Base-by-base conservation (phyloP, 1,140 invertebrate species). In the Aethina tumida region DNA sequence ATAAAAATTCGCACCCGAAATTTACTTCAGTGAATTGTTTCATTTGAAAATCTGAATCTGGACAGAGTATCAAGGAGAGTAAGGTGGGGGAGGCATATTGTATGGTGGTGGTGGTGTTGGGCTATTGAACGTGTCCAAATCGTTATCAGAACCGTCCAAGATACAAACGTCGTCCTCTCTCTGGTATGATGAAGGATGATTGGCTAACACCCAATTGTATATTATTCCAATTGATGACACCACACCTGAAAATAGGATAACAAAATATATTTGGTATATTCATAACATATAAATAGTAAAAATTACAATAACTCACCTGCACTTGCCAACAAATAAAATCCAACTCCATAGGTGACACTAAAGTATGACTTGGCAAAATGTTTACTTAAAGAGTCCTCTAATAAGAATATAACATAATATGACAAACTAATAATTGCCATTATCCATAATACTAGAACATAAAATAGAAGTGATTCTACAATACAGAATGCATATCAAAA, bases 51-150 rank as follows among this genome's bases (percentile, higher is more conserved):
- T n/a, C n/a, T n/a, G n/a, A n/a, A n/a, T n/a, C n/a, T n/a, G n/a
- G n/a, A n/a, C n/a, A n/a, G n/a, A 26, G 24, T 18, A 47, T 50
- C 50, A 71, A 33, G 69, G 69, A 1, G 67, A 65, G 39, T 71
- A 71, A 19, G 69, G 69, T 7, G 69, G 69, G 2, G 69, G 68
- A 2, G 67, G 67, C 29, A 69, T 39, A 59, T 57, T 30, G 58
- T 68, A 40, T 58, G 63, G 55, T 56, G 67, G 53, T 59, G 68
- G 49, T 60, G 70, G 36, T 58, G 66, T 45, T 56, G 66, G 49
- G 59, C 63, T 45, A 64, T 68, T 50, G 60, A 68, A 28, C 45
- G 45, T 20, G 56, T 67, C 32, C 60, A 55, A 2, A 59, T 55
- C 19, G 59, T 68, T 37, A 60, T 63, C 27, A 59, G 60, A 53